Evolutionary conservation across 1,140 invertebrate genomes (phyloP).

Genomic region (Saccostrea cuccullata): DNA sequence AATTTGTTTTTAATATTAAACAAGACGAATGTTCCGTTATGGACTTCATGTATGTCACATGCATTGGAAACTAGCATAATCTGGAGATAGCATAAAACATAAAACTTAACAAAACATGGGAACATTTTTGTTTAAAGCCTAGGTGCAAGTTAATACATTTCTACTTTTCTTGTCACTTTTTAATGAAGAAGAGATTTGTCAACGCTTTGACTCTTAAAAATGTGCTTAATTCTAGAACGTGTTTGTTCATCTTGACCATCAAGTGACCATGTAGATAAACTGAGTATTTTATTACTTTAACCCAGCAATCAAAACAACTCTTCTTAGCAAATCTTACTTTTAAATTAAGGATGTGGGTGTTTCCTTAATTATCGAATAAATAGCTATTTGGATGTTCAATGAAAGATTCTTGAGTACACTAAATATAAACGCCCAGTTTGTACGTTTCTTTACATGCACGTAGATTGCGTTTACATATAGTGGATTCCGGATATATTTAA

Average conservation of each 20-base stretch:
- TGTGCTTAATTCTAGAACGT: background rate
- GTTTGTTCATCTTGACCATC: background rate
- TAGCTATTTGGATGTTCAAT: background rate
- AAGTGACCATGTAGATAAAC: conserved; percentile 14
- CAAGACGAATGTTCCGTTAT: no score
- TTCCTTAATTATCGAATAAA: background rate
- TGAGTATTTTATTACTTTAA: background rate
- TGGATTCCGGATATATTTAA: background rate
- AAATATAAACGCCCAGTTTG: background rate
- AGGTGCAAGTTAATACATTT: no score
- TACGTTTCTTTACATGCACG: background rate
- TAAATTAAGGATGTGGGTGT: background rate
- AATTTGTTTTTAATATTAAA: no score
- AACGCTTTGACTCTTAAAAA: no score
- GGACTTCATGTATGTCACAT: no score
- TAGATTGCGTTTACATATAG: background rate
- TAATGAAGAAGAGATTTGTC: no score
- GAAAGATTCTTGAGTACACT: background rate
- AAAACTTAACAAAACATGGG: no score
- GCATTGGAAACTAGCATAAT: no score
- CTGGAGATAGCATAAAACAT: no score
- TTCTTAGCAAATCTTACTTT: background rate
- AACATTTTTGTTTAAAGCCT: no score
- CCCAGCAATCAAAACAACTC: background rate
- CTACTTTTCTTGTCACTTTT: no score